Evolutionary conservation across 2,113 vertebrate species (phyloP), one percentile per base, ranked within the genome.

Genomic region (Engystomops pustulosus): DNA sequence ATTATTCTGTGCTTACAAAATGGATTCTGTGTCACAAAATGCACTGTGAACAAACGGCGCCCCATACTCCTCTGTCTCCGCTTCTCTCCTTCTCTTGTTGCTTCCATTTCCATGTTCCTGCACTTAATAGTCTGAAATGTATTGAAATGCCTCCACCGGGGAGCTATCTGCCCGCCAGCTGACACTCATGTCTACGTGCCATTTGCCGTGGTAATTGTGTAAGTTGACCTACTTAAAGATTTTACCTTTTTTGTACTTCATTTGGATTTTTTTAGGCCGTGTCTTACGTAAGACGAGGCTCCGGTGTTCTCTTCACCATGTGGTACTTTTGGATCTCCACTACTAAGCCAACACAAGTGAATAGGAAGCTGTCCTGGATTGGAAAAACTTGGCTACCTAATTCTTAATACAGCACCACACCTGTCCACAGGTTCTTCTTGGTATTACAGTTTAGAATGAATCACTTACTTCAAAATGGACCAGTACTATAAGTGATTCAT

Each of bases 41-140:
- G n/a, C n/a, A n/a, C n/a, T n/a, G n/a, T n/a, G n/a, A n/a, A n/a
- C n/a, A n/a, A n/a, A n/a, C n/a, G n/a, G n/a, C n/a, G n/a, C n/a
- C n/a, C n/a, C n/a, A n/a, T n/a, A n/a, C n/a, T n/a, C n/a, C n/a
- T 60, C 0, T 45, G 85, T 87, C 87, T 70, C 88, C 87, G 86
- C 77, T 60, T 51, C 70, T 82, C 20, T 44, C n/a, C 0, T 3
- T 2, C 2, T 25, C 20, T 2, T 0, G 11, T 30, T 65, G 44
- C 60, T 74, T 62, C 23, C n/a, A 30, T 47, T 60, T 36, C 25
- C 44, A 32, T 75, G 69, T 75, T 83, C 36, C 53, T 83, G 81
- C 71, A 60, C 68, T 72, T 82, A 72, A 72, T 62, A 18, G 68
- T 74, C 81, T 83, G 81, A 1, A 8, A 38, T 17, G 81, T 32